Evolutionary conservation across 2,888 invertebrate genomes (phyloP).

Genomic region (Coecobrya sp.): DNA sequence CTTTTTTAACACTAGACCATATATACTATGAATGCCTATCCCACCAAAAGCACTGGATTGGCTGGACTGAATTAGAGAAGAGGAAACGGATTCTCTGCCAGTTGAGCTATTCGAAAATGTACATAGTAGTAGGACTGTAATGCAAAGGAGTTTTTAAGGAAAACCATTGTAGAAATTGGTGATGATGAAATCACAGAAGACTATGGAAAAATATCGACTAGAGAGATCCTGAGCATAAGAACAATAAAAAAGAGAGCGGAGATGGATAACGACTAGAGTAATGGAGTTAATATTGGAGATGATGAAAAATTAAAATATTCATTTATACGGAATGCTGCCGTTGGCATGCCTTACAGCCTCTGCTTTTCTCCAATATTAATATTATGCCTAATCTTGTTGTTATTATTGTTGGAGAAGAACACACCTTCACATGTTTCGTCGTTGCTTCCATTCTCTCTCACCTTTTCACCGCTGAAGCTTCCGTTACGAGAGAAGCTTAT

Average conservation of each 20-base stretch:
- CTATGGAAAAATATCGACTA: not conserved
- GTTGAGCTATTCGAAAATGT: not conserved
- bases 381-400: not conserved
- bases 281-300: conserved; percentile 44
- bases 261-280: not conserved
- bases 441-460: not conserved
- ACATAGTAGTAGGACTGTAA: not conserved
- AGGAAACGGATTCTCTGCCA: not conserved
- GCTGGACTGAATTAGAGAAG: not conserved
- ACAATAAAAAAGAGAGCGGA: not conserved
- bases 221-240: not conserved
- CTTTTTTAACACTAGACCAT: not conserved
- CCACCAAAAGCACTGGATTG: not conserved
- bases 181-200: not conserved
- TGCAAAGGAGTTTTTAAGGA: not conserved
- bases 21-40: not conserved
- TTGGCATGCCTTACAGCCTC: not conserved
- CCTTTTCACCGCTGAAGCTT: conserved; percentile 17
- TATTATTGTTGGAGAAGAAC: not conserved
- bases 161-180: not conserved
- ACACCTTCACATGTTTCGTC: conserved; percentile 26
- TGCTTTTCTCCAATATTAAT: not conserved
- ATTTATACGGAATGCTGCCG: conserved; percentile 26
- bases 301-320: conserved; percentile 48
- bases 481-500: not conserved